Conservation (phyloP, 2,797 vertebrate species). For the Prionace glauca region DNA sequence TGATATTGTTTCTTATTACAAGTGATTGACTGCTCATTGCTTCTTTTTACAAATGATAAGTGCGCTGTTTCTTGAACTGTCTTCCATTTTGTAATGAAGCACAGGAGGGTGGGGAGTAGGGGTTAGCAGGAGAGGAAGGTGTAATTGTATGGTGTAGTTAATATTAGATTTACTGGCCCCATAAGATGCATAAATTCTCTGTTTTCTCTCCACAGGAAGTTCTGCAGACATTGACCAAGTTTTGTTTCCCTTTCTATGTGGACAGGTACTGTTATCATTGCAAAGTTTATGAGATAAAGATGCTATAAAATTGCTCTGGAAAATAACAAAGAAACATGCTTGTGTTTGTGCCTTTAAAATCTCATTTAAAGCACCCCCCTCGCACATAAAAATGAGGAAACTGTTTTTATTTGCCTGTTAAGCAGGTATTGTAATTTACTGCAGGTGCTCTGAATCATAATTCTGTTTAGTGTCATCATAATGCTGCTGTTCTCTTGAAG, state of each 20-base stretch:
- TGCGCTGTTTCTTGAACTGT: slow-evolving; percentile 79
- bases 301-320: slow-evolving; percentile 56
- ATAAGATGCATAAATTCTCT: slow-evolving; percentile 83
- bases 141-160: slow-evolving; percentile 72
- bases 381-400: slow-evolving; percentile 36
- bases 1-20: slow-evolving; percentile 71
- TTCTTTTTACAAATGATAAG: slow-evolving; percentile 66
- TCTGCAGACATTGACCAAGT: slow-evolving; percentile 82
- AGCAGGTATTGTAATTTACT: slow-evolving; percentile 35
- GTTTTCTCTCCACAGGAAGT: slow-evolving; percentile 74
- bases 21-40: slow-evolving; percentile 66
- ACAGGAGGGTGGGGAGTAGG: slow-evolving; percentile 49
- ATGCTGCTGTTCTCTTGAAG: slow-evolving; percentile 31
- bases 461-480: slow-evolving; percentile 35
- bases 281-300: slow-evolving; percentile 59
- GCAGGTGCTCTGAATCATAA: slow-evolving; percentile 26
- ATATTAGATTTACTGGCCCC: slow-evolving; percentile 86
- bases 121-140: slow-evolving; percentile 34
- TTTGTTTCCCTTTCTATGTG: slow-evolving; percentile 79
- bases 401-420: slow-evolving; percentile 38
- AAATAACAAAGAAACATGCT: slow-evolving; percentile 59
- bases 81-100: slow-evolving; percentile 72
- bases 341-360: slow-evolving; percentile 66
- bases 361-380: slow-evolving; percentile 65
- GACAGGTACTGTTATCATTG: slow-evolving; percentile 73